These are phyloP conservation scores for Andinoacara biseriatus DNA, from an alignment of 2,113 vertebrate species.

Conservation along the genomic window DNA sequence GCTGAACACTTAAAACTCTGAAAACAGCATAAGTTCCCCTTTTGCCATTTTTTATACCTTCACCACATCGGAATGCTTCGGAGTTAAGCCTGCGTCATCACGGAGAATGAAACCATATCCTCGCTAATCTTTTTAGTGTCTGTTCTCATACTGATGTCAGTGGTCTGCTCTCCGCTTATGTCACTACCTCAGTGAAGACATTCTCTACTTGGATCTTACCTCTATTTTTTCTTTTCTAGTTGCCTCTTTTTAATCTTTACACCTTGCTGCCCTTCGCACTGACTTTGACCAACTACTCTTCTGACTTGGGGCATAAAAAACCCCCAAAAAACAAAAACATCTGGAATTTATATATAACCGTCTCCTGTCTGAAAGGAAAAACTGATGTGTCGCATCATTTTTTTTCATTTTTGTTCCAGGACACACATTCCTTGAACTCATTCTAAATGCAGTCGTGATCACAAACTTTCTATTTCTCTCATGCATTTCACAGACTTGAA, in stretches of 20 bases:
- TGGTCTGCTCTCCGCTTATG: background rate
- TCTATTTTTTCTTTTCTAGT: background rate
- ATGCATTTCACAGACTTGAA: conserved; percentile 12
- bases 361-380: conserved; percentile 38
- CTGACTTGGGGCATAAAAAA: too few relatives aligned
- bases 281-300: background rate
- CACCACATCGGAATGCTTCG: background rate
- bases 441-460: conserved; percentile 36
- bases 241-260: conserved; percentile 10
- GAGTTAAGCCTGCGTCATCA: background rate
- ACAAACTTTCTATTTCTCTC: background rate
- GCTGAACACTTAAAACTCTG: background rate
- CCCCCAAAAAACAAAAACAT: background rate
- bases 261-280: background rate
- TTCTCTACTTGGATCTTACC: background rate
- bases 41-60: background rate
- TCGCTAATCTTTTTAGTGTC: background rate
- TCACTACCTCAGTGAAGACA: background rate
- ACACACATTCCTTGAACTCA: conserved; percentile 32
- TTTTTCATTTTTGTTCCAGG: conserved; percentile 21
- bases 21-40: background rate
- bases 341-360: conserved; percentile 30
- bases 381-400: conserved; percentile 5
- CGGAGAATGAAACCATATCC: background rate
- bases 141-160: background rate